phyloP scores from a whole-genome alignment of 2,888 invertebrate species.

The Limnephilus auricula region DNA sequence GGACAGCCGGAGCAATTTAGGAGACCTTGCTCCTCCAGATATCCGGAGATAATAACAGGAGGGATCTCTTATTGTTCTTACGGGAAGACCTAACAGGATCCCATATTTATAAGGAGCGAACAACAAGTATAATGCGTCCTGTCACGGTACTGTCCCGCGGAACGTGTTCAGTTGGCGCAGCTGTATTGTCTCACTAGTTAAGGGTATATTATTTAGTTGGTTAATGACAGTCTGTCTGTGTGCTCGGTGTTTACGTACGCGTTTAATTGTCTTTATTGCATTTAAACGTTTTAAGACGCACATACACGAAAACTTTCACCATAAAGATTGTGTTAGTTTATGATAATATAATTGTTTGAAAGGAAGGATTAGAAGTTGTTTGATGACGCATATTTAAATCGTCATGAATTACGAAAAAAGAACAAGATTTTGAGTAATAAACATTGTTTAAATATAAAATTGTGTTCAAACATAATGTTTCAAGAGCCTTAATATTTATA shows the following conservation, averaged over 20 bases:
- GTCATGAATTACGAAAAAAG: too few species aligned
- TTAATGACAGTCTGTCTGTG: constrained; percentile 24
- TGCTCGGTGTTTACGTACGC: not conserved
- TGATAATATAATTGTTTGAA: not conserved
- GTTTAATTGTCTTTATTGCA: not conserved
- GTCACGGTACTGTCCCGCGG: constrained; percentile 30
- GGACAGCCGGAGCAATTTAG: constrained; percentile 45
- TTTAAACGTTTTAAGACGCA: not conserved
- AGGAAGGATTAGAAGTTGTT: not conserved
- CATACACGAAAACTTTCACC: not conserved
- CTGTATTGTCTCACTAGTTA: constrained; percentile 32
- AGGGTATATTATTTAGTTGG: constrained; percentile 4
- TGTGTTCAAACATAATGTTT: too few species aligned
- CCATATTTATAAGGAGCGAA: constrained; percentile 46
- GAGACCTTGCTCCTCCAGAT: constrained; percentile 35
- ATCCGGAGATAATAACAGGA: constrained; percentile 25
- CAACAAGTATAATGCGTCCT: constrained; percentile 27
- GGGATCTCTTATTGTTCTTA: constrained; percentile 39
- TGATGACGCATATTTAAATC: too few species aligned
- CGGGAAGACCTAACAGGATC: constrained; percentile 6
- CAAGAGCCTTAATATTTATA: too few species aligned
- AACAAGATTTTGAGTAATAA: too few species aligned
- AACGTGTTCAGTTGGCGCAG: constrained; percentile 13
- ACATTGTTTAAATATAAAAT: too few species aligned
- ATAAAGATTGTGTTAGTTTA: not conserved